Conservation (phyloP, 2,888 invertebrate species). For the Palloptera scutellata region DNA sequence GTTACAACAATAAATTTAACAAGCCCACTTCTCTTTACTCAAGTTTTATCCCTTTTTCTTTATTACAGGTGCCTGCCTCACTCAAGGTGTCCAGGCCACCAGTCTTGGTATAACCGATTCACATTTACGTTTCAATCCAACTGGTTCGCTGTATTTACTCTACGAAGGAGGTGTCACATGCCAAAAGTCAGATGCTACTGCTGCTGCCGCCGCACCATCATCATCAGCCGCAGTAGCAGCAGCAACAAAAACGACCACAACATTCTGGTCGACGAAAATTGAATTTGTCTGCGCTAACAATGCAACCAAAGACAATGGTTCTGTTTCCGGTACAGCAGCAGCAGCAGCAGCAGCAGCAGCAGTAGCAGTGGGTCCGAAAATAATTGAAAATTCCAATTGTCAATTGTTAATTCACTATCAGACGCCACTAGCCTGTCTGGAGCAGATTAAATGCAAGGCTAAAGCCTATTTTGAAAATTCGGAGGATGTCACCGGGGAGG, state of each 20-base stretch:
- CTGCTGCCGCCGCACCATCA: too few species aligned
- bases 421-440: constrained; percentile 61
- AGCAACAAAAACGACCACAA: constrained; percentile 37
- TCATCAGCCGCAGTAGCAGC: constrained; percentile 22
- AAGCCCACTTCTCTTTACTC: too few species aligned
- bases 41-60: not conserved
- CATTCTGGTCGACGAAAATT: constrained; percentile 62
- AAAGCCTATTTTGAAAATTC: constrained; percentile 51
- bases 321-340: constrained; percentile 24
- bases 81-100: constrained; percentile 50
- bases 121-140: constrained; percentile 59
- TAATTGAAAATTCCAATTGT: constrained; percentile 64
- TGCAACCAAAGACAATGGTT: constrained; percentile 48
- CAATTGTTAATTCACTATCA: constrained; percentile 62
- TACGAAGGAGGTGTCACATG: constrained; percentile 60
- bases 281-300: constrained; percentile 62
- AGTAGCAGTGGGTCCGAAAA: constrained; percentile 46
- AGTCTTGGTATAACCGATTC: constrained; percentile 57
- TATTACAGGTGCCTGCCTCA: constrained; percentile 57
- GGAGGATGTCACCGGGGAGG: constrained; percentile 47
- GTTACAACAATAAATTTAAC: too few species aligned
- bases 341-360: constrained; percentile 20
- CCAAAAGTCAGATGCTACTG: constrained; percentile 28
- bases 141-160: constrained; percentile 60
- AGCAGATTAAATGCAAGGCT: constrained; percentile 60